Evolutionary conservation across 2,797 vertebrate species (phyloP).

Genomic region (Coilia nasus): DNA sequence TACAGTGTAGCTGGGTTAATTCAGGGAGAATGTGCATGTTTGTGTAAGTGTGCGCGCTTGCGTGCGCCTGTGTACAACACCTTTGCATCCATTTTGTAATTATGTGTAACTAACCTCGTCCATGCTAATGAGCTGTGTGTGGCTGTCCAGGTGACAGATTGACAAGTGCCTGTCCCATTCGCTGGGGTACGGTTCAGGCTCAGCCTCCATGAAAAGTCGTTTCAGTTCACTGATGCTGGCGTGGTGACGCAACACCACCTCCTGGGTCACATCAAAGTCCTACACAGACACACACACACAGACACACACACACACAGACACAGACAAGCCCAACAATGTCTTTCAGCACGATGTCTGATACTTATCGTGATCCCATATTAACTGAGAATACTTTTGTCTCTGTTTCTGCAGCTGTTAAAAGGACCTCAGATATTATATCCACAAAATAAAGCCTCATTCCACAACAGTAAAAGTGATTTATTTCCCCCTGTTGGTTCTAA

Average conservation of each 20-base stretch:
- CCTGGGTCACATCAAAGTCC: conserved; percentile 91
- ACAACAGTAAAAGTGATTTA: background rate
- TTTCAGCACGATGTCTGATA: background rate
- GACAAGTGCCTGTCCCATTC: conserved; percentile 99
- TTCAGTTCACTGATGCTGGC: conserved; percentile 95
- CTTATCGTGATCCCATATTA: background rate
- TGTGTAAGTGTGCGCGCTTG: background rate
- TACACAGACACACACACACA: conserved; percentile 53
- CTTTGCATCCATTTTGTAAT: background rate
- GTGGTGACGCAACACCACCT: conserved; percentile 89
- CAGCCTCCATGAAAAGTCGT: conserved; percentile 93
- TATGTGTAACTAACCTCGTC: conserved; percentile 86
- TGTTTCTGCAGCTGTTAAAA: no score
- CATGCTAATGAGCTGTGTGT: conserved; percentile 80
- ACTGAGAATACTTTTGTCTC: background rate
- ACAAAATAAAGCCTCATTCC: background rate
- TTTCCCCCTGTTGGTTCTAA: background rate
- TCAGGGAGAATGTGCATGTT: background rate
- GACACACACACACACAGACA: conserved; percentile 4
- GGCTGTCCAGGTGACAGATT: conserved; percentile 69
- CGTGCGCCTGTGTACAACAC: background rate
- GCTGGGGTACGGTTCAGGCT: conserved; percentile 84
- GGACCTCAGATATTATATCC: background rate
- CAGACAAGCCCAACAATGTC: conserved; percentile 2
- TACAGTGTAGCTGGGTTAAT: background rate